Evolutionary conservation across 1,140 invertebrate species (phyloP).

Genomic region (Ruditapes philippinarum): DNA sequence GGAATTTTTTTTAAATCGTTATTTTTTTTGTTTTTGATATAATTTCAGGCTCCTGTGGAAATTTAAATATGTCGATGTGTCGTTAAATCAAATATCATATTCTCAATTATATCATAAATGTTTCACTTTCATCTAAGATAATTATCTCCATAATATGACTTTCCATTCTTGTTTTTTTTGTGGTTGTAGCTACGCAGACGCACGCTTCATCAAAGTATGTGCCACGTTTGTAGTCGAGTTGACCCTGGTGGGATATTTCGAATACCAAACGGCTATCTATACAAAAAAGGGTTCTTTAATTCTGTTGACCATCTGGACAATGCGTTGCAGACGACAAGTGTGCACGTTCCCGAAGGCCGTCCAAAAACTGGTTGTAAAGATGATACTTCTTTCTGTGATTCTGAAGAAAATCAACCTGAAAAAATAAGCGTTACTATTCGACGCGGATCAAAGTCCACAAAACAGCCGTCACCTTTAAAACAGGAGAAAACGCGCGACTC

Average conservation of each 20-base stretch:
- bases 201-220: not conserved
- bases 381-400: not conserved
- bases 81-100: too few relatives aligned
- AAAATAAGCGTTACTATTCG: slow-evolving; percentile 30
- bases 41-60: too few relatives aligned
- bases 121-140: too few relatives aligned
- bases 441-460: slow-evolving; percentile 18
- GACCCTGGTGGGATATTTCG: slow-evolving; percentile 41
- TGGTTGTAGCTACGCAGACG: slow-evolving; percentile 43
- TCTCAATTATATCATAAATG: too few relatives aligned
- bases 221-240: slow-evolving; percentile 53
- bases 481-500: slow-evolving; percentile 32
- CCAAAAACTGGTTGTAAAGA: too few relatives aligned
- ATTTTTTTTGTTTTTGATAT: too few relatives aligned
- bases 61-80: too few relatives aligned
- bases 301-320: slow-evolving; percentile 42
- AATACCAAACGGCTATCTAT: slow-evolving; percentile 40
- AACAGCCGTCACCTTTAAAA: not conserved
- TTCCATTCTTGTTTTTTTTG: too few relatives aligned
- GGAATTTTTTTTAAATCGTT: too few relatives aligned
- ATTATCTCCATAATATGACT: too few relatives aligned
- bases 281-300: slow-evolving; percentile 43
- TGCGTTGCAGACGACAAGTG: slow-evolving; percentile 35
- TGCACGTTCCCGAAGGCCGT: slow-evolving; percentile 9
- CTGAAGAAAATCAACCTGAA: not conserved